Base-by-base conservation (phyloP, 2,888 invertebrate genomes). In the Cheilosia pagana region DNA sequence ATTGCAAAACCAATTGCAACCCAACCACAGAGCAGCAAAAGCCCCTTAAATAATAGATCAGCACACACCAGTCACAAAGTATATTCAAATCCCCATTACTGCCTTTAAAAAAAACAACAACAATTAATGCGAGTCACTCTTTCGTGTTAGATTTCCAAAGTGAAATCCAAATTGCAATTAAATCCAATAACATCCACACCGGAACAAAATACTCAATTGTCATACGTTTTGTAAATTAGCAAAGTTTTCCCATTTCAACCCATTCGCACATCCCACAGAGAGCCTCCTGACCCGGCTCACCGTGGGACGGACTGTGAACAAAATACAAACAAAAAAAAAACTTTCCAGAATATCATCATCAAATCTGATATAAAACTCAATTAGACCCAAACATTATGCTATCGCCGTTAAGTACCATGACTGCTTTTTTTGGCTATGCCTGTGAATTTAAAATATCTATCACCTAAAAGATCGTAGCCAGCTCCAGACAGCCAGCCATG, bases 341-440 rank as follows among this genome's bases (percentile, higher is more conserved):
- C 43, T 43, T 48, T 74, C 39, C 28, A 14, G 57, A 68, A 63
- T 45, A 81, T 76, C 52, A 63, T 63, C 81, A 70, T 81, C 65
- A 81, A 81, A 81, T 71, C 65, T 81, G 60, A 35, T 65, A 82
- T 77, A 77, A 82, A 82, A 82, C 82, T 77, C 82, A 82, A 82
- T 82, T 77, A 82, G 43, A 72, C 67, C 62, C 60, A 50, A 82
- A 72, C 72, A 82, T 82, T 72, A 67, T 60, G 72, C 67, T 55
- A 72, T 77, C 55, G 77, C 60, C 71, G 77, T 77, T 72, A 77
- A 67, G 62, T 72, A 67, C 77, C 67, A 43, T 67, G 48, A 55
- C 71, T 52, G 19, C n/a, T n/a, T n/a, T 41, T 28, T 25, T 7
- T 16, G 63, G 48, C 19, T 43, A 16, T 41, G 31, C 59, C n/a